Base-by-base conservation (phyloP, 1,140 invertebrate species). In the Plectus sambesii region DNA sequence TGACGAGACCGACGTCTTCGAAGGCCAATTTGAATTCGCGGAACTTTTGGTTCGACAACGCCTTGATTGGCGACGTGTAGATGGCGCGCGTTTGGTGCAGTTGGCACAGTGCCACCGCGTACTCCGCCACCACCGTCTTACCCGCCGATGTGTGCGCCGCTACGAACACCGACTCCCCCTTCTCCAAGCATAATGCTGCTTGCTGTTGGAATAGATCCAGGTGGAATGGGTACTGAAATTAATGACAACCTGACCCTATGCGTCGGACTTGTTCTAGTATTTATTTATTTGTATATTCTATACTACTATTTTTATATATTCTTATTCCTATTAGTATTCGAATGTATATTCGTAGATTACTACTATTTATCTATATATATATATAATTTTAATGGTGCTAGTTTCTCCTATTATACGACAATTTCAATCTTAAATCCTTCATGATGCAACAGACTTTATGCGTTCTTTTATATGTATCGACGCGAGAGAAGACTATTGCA, bases 31-130 rank as follows among this genome's bases (percentile, higher is more conserved):
- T 89, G 69, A 99, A 97, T 65, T 99, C 94, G 30, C 89, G 78
- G 73, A 88, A 99, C 70, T 99, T 99, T 69, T 99, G 94, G 76
- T 99, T 99, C 0, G 93, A 98, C 4, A 99, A 72, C 0, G 94
- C 94, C 75, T 99, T 99, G 40, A 99, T 97, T 1, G 94, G 94
- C 1, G 93, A 98, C 1, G 94, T 99, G 70, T 99, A 99, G 53
- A 99, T 87, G 6, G 86, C 82, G 68, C 79, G 82, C 0, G 90
- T 93, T 76, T 85, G 85, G 67, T 96, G 86, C 59, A 84, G 82
- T 60, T 84, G 79, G 9, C 87, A 87, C 52, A 97, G 74, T 0
- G 92, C 92, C 49, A 80, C 77, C 2, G 93, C 93, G 73, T 99
- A 99, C 74, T 99, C 93, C 2, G 94, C 94, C 9, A 99, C 88